These are phyloP conservation scores for Melitaea athalia DNA, from an alignment of 2,888 invertebrate species.

Conservation along the genomic window DNA sequence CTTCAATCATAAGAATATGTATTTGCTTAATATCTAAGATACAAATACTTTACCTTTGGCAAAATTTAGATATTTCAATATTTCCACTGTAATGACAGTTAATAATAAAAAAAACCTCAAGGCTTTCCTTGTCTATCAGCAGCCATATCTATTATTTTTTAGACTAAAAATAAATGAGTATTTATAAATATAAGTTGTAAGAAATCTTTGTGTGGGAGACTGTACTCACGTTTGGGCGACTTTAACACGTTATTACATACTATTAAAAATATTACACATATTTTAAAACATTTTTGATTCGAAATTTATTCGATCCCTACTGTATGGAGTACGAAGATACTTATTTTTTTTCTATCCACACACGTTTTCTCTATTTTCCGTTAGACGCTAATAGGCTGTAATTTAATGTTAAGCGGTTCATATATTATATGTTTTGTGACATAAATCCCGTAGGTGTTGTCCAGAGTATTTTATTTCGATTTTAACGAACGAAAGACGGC, in stretches of 20 bases:
- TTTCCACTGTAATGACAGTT: too few relatives aligned
- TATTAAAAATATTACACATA: background rate
- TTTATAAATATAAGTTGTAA: too few relatives aligned
- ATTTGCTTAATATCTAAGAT: too few relatives aligned
- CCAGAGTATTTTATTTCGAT: conserved; percentile 34
- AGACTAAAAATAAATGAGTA: too few relatives aligned
- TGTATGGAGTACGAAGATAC: background rate
- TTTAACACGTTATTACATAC: background rate
- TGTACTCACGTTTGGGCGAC: too few relatives aligned
- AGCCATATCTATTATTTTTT: too few relatives aligned
- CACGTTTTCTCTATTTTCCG: conserved; percentile 28
- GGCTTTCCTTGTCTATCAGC: too few relatives aligned
- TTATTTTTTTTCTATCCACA: conserved; percentile 24
- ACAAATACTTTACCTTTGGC: too few relatives aligned
- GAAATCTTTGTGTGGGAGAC: too few relatives aligned
- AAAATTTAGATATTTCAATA: too few relatives aligned
- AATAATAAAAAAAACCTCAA: too few relatives aligned
- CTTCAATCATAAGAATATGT: too few relatives aligned
- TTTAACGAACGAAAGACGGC: conserved; percentile 22
- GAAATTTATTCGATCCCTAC: background rate
- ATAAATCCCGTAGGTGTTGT: conserved; percentile 40
- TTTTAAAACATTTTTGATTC: background rate
- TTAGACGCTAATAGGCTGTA: conserved; percentile 39
- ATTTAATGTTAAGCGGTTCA: conserved; percentile 41
- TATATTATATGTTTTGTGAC: conserved; percentile 42